These are phyloP conservation scores for Chymomyza costata DNA, from an alignment of 1,140 invertebrate genomes.

Conservation along the genomic window DNA sequence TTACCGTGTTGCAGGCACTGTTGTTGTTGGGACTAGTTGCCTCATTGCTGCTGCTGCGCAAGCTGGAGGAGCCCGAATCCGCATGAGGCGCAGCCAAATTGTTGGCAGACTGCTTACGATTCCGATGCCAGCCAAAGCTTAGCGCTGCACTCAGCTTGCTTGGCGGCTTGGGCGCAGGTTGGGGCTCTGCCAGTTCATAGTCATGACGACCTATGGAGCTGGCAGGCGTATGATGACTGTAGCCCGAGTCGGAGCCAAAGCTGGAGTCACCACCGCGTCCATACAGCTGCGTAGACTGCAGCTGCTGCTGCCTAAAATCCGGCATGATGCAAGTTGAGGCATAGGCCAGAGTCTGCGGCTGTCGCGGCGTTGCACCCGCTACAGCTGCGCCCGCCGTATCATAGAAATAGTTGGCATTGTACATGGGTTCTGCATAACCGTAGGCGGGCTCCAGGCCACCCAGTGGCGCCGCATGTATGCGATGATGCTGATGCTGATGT, in stretches of 20 bases:
- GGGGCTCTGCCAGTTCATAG: slow-evolving; percentile 55
- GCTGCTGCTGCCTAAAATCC: slow-evolving; percentile 29
- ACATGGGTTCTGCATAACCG: slow-evolving; percentile 76
- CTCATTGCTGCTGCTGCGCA: slow-evolving; percentile 25
- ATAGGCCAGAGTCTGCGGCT: slow-evolving; percentile 28
- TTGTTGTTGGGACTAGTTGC: slow-evolving; percentile 68
- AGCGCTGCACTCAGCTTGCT: slow-evolving; percentile 58
- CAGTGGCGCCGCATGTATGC: slow-evolving; percentile 50
- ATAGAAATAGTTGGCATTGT: slow-evolving; percentile 81
- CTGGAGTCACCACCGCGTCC: slow-evolving; percentile 76
- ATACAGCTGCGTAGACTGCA: slow-evolving; percentile 21
- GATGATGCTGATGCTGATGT: slow-evolving; percentile 58
- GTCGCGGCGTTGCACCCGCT: slow-evolving; percentile 27
- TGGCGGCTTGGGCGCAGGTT: slow-evolving; percentile 32
- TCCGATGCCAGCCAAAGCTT: slow-evolving; percentile 64
- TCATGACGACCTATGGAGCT: slow-evolving; percentile 73
- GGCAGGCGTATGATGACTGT: slow-evolving; percentile 80
- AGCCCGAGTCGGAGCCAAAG: slow-evolving; percentile 82
- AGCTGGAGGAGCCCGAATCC: slow-evolving; percentile 11
- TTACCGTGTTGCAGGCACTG: slow-evolving; percentile 57
- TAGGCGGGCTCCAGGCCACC: slow-evolving; percentile 52
- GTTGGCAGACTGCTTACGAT: slow-evolving; percentile 5
- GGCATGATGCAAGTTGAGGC: slow-evolving; percentile 60
- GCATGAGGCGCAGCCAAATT: slow-evolving; percentile 6
- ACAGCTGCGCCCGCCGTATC: slow-evolving; percentile 77